Base-by-base conservation (phyloP, 2,888 invertebrate genomes). In the Schizotus pectinicornis region DNA sequence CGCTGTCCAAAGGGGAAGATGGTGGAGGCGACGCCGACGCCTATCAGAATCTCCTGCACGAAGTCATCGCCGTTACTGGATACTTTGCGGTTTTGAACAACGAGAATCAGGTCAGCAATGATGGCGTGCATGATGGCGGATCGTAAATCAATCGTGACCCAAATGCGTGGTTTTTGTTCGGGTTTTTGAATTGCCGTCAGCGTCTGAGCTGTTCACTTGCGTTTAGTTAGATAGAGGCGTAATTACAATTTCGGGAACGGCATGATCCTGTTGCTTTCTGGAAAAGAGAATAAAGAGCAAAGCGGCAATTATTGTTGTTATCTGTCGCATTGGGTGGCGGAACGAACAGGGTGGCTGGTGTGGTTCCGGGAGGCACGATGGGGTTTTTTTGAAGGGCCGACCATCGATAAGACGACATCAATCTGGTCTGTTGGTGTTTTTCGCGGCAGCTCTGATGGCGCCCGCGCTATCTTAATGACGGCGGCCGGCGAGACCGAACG, bases 1-100 rank as follows among this genome's bases (percentile, higher is more conserved):
- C 70, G 34, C 62, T 75, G 34, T 46, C 69, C 73, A 83, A 75
- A 63, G 83, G 75, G 67, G 85, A 85, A 68, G 82, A 84, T 74
- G 82, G 84, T 74, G 67, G 74, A 51, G 68, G 74, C 51, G 67
- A 80, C 76, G 82, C 86, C 79, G 82, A 84, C 75, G 72, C 81
- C 73, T 75, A 86, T 77, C 75, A 87, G 79, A 83, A 86, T 71
- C 85, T 94, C 68, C 86, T 94, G 56, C 85, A 91, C 73, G 90
- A 92, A 73, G 86, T 94, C 51, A 90, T 95, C 68, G 83, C 86
- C 33, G 85, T 92, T 46, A 87, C 94, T 36, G 94, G 94, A 8
- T 92, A 90, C 80, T 93, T 94, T 73, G 88, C 92, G 30, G 88
- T 91, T 52, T 87, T 89, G 71, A 91, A 93, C 76, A 82, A 81